These are phyloP conservation scores for Trachurus trachurus DNA, from an alignment of 2,797 vertebrate species.

Conservation along the genomic window DNA sequence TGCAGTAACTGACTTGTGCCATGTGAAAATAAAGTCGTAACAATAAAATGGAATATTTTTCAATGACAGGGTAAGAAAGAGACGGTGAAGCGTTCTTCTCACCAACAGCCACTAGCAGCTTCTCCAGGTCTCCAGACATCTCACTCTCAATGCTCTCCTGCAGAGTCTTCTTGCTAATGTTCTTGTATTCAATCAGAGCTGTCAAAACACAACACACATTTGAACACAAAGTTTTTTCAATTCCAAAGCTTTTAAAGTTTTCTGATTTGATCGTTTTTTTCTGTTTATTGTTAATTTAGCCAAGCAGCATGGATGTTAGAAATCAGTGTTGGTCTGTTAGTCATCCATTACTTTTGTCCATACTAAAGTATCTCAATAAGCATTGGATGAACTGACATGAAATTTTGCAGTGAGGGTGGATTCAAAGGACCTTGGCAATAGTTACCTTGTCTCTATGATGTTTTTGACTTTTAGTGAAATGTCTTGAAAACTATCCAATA, in stretches of 20 bases:
- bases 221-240: not conserved
- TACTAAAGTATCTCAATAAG: too few species aligned
- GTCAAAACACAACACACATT: constrained; percentile 34
- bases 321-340: not conserved
- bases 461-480: not conserved
- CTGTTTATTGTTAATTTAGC: too few species aligned
- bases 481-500: not conserved
- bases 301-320: not conserved
- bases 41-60: not conserved
- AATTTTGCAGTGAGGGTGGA: not conserved
- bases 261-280: not conserved
- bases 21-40: not conserved
- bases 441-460: not conserved
- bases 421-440: not conserved
- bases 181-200: constrained; percentile 92
- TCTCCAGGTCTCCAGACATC: constrained; percentile 89
- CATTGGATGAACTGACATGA: too few species aligned
- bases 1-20: not conserved
- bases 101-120: constrained; percentile 91
- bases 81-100: constrained; percentile 38
- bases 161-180: constrained; percentile 89
- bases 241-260: not conserved
- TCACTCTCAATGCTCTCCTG: constrained; percentile 92
- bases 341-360: not conserved
- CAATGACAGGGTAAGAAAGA: not conserved